Conservation (phyloP, 92 coral and sea anemone genomes). For the Zoanthus gigantus region DNA sequence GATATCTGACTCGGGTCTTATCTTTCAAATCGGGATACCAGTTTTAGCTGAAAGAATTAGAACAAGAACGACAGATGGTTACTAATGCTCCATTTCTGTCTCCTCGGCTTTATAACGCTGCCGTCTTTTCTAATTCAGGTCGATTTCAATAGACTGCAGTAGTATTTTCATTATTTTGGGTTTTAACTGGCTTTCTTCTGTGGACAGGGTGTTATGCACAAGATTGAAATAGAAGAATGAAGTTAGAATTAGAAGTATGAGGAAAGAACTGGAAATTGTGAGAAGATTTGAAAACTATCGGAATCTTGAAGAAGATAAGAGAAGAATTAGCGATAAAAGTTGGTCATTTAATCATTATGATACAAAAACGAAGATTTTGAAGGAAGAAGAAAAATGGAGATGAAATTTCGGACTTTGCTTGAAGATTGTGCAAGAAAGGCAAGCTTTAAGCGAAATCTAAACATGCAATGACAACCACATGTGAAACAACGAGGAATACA, state of each 20-base stretch:
- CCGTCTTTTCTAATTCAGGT: not conserved
- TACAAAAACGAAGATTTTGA: constrained; percentile 32
- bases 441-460: constrained; percentile 34
- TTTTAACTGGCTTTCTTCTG: constrained; percentile 48
- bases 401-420: constrained; percentile 50
- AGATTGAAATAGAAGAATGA: constrained; percentile 47
- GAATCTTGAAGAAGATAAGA: constrained; percentile 38
- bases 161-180: not conserved
- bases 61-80: too few relatives aligned
- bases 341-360: constrained; percentile 38
- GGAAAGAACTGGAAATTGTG: constrained; percentile 33
- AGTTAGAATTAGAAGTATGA: constrained; percentile 35
- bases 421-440: constrained; percentile 54
- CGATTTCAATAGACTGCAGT: constrained; percentile 1
- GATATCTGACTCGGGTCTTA: not conserved
- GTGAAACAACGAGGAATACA: constrained; percentile 14
- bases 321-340: constrained; percentile 38
- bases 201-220: constrained; percentile 44
- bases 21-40: not conserved
- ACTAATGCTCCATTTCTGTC: too few relatives aligned
- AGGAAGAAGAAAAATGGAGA: constrained; percentile 47
- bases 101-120: not conserved
- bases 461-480: constrained; percentile 17
- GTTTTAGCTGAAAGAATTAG: not conserved
- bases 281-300: constrained; percentile 33